A percentile compares a stretch with the other conserved stretches of the same genome.
These are phyloP conservation scores for Bursaphelenchus okinawaensis DNA, from an alignment of 2,888 invertebrate species.

Conservation along the genomic window DNA sequence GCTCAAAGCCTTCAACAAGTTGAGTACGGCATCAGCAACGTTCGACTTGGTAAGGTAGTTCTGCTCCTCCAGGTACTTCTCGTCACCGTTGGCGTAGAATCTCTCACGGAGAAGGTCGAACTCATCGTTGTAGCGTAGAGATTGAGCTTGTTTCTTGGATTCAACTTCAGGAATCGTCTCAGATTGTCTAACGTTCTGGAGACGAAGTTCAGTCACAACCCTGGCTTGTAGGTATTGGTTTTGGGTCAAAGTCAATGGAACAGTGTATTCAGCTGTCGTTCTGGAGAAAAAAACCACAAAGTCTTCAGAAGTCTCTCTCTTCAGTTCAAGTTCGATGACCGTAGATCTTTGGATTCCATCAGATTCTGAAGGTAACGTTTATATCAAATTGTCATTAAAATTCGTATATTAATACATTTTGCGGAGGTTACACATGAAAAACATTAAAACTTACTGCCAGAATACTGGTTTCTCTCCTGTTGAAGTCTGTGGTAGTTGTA, in stretches of 20 bases:
- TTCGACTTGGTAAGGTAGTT: conserved; percentile 16
- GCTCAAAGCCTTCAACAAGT: conserved; percentile 18
- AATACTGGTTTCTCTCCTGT: background rate
- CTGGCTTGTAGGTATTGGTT: background rate
- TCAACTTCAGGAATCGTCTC: background rate
- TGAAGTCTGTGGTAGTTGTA: conserved; percentile 15
- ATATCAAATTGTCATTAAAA: no score
- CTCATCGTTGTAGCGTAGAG: conserved; percentile 15
- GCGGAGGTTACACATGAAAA: no score
- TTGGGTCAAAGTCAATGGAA: background rate
- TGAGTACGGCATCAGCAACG: conserved; percentile 12
- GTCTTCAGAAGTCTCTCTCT: background rate
- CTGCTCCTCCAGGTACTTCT: conserved; percentile 10
- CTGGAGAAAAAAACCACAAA: background rate
- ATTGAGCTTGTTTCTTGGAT: conserved; percentile 17
- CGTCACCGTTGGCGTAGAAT: conserved; percentile 18
- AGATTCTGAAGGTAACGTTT: no score
- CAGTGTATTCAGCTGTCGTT: background rate
- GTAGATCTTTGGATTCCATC: background rate
- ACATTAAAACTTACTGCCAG: no score
- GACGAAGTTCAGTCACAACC: background rate
- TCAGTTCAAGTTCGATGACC: background rate
- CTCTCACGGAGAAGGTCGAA: conserved; percentile 17
- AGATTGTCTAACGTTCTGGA: conserved; percentile 14
- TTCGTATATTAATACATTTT: no score